A percentile compares a stretch with the other conserved stretches of the same genome.
phyloP scores from a whole-genome alignment of 1,140 invertebrate species.

The Cataglyphis hispanica region DNA sequence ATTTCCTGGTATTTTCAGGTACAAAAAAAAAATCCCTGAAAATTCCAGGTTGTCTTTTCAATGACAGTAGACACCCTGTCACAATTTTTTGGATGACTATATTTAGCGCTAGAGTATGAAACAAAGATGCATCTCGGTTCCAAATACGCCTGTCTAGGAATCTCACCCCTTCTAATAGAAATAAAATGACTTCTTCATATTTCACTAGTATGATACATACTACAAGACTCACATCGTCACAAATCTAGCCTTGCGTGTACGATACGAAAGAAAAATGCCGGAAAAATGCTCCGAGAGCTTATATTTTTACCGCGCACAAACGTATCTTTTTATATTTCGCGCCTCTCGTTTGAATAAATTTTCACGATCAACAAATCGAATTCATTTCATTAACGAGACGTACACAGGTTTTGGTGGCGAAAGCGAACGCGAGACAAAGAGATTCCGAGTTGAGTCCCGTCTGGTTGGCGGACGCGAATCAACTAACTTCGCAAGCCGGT shows the following conservation, averaged over 20 bases:
- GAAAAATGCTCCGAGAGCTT: too few relatives aligned
- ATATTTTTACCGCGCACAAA: neutral
- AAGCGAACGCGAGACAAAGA: slow-evolving; percentile 71
- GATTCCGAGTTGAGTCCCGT: slow-evolving; percentile 77
- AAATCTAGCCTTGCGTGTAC: neutral
- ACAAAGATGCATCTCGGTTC: slow-evolving; percentile 5
- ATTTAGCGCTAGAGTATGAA: slow-evolving; percentile 1
- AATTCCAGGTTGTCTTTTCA: too few relatives aligned
- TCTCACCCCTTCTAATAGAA: neutral
- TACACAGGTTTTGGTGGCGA: slow-evolving; percentile 63
- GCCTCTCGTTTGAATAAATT: neutral
- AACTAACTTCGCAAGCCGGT: slow-evolving; percentile 76
- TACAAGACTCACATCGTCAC: neutral
- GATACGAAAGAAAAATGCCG: too few relatives aligned
- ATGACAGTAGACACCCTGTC: too few relatives aligned
- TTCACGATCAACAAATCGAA: slow-evolving; percentile 46
- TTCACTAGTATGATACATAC: neutral
- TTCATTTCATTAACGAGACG: neutral
- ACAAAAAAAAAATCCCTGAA: too few relatives aligned
- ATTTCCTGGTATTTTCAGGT: too few relatives aligned
- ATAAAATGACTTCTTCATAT: neutral
- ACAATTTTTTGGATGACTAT: neutral
- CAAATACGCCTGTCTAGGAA: neutral
- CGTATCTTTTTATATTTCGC: neutral
- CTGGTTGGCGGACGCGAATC: slow-evolving; percentile 81